These are phyloP conservation scores for Orthonychiurus folsomi DNA, from an alignment of 2,888 invertebrate species.

Conservation along the genomic window DNA sequence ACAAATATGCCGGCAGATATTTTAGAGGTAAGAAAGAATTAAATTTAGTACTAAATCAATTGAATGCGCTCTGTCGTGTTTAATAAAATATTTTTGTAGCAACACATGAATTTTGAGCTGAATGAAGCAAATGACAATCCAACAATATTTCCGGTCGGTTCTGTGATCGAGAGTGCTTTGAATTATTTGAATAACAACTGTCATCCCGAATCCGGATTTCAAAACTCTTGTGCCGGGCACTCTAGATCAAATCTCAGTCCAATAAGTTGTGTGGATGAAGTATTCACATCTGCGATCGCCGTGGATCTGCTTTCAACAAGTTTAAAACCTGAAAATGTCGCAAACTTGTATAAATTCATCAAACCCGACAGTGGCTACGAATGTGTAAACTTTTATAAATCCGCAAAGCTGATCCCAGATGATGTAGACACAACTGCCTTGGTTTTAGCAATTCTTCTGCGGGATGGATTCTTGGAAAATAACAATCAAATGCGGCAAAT, in stretches of 20 bases:
- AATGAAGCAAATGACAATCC: too few relatives aligned
- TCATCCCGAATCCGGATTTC: neutral
- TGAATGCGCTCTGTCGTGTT: too few relatives aligned
- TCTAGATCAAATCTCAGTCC: neutral
- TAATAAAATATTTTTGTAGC: too few relatives aligned
- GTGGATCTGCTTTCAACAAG: neutral
- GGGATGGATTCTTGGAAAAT: neutral
- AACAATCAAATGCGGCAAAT: neutral
- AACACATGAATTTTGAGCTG: too few relatives aligned
- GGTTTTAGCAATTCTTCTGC: neutral
- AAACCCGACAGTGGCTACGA: neutral
- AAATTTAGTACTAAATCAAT: too few relatives aligned
- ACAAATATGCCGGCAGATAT: too few relatives aligned
- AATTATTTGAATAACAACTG: neutral
- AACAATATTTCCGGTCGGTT: too few relatives aligned
- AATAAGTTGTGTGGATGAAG: neutral
- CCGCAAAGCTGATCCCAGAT: neutral
- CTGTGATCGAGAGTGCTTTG: neutral
- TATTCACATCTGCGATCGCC: slow-evolving; percentile 7
- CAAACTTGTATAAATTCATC: neutral
- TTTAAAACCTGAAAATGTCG: neutral
- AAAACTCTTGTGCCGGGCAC: neutral
- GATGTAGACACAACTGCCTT: slow-evolving; percentile 8
- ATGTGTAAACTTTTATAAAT: slow-evolving; percentile 6
- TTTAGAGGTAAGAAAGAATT: too few relatives aligned